Evolutionary conservation across 2,888 invertebrate genomes (phyloP).

Genomic region (Hanleya hanleyi): DNA sequence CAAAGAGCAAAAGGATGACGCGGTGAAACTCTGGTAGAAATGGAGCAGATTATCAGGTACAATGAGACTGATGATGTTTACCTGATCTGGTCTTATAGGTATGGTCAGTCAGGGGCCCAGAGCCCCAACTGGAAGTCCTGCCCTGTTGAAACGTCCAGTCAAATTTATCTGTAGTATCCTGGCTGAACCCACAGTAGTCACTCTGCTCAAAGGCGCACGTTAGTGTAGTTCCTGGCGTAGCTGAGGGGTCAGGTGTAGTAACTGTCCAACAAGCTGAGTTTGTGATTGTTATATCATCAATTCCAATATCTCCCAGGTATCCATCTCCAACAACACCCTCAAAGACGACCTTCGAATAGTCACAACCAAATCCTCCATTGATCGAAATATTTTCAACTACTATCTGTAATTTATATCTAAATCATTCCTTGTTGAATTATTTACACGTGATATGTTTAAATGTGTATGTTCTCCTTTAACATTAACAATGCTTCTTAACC

Average conservation of each 20-base stretch:
- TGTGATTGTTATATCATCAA: constrained; percentile 57
- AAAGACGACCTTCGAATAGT: constrained; percentile 62
- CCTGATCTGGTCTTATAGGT: constrained; percentile 52
- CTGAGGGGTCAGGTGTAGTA: neutral
- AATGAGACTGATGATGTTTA: too few species aligned
- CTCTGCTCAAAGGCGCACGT: constrained; percentile 62
- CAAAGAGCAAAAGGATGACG: too few species aligned
- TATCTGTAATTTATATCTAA: too few species aligned
- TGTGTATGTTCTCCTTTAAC: too few species aligned
- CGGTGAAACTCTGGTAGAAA: too few species aligned
- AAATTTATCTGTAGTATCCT: constrained; percentile 54
- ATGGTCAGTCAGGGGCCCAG: constrained; percentile 64
- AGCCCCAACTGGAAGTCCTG: constrained; percentile 40
- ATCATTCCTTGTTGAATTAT: too few species aligned
- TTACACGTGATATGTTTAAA: too few species aligned
- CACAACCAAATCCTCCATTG: too few species aligned
- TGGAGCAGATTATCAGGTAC: too few species aligned
- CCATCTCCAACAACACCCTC: constrained; percentile 51
- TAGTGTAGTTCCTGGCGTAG: neutral
- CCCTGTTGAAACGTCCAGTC: constrained; percentile 53
- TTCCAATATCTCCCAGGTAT: constrained; percentile 54
- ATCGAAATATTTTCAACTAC: too few species aligned
- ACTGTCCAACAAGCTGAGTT: constrained; percentile 41
- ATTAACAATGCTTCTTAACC: too few species aligned
- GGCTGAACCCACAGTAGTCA: constrained; percentile 55